Evolutionary conservation across 2,113 vertebrate species (phyloP).

Genomic region (Myocastor coypus): DNA sequence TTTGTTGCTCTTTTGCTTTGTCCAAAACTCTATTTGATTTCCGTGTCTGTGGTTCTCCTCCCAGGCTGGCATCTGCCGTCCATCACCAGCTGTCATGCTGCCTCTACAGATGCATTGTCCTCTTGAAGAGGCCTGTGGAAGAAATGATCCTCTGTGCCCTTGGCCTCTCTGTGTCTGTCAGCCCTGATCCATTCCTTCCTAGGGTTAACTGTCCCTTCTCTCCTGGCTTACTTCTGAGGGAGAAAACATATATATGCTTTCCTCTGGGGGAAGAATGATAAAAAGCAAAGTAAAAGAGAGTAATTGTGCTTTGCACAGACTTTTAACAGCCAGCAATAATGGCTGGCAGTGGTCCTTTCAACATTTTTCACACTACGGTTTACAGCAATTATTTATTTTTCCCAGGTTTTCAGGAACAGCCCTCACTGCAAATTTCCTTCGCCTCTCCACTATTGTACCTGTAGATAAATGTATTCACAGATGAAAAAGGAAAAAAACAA

Average conservation of each 20-base stretch:
- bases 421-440: conserved; percentile 31
- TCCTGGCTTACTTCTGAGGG: conserved; percentile 14
- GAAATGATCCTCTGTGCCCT: neutral
- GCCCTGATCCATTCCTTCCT: conserved; percentile 14
- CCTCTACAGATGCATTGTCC: neutral
- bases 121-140: conserved; percentile 38
- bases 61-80: neutral
- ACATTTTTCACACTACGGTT: conserved; percentile 28
- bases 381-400: conserved; percentile 17
- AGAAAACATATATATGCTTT: conserved; percentile 25
- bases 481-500: neutral
- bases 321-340: neutral
- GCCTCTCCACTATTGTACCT: neutral
- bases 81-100: neutral
- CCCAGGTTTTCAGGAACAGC: conserved; percentile 5
- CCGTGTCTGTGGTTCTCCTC: conserved; percentile 25
- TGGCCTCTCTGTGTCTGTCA: conserved; percentile 17
- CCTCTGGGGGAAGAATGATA: neutral
- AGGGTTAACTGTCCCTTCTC: conserved; percentile 20
- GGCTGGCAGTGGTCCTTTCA: conserved; percentile 15
- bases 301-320: neutral
- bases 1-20: conserved; percentile 44
- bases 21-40: conserved; percentile 76
- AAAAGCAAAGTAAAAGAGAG: neutral
- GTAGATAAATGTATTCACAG: conserved; percentile 30